A percentile compares a stretch with the other conserved stretches of the same genome.
Evolutionary conservation across 2,113 vertebrate species (phyloP).

Genomic region (Nothobranchius kuhntae): DNA sequence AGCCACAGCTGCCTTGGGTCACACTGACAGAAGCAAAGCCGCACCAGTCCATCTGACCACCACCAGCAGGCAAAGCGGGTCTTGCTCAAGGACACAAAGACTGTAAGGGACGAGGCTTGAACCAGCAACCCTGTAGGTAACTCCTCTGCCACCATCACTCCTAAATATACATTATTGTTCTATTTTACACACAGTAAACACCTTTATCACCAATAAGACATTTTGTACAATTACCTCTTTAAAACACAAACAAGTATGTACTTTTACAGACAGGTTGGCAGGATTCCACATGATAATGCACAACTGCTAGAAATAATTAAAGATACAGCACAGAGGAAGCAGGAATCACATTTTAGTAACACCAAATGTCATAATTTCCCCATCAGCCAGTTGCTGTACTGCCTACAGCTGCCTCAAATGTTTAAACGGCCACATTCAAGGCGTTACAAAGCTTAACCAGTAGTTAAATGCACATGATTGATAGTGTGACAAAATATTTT

Average conservation of each 20-base stretch:
- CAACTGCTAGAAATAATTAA: not conserved
- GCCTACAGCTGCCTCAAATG: constrained; percentile 24
- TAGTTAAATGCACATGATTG: constrained; percentile 86
- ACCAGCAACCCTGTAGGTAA: too few relatives aligned
- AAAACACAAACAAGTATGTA: not conserved
- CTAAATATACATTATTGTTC: too few relatives aligned
- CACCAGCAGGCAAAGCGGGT: too few relatives aligned
- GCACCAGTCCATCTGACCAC: too few relatives aligned
- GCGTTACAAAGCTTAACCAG: constrained; percentile 45
- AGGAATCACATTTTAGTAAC: not conserved
- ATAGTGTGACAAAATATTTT: constrained; percentile 98
- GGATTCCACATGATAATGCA: not conserved
- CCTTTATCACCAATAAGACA: not conserved
- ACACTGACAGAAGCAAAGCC: too few relatives aligned
- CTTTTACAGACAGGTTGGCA: too few relatives aligned
- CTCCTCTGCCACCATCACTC: too few relatives aligned
- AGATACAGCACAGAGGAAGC: too few relatives aligned
- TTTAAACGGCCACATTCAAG: constrained; percentile 35
- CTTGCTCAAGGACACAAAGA: too few relatives aligned
- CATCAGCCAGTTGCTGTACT: not conserved
- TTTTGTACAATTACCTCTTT: not conserved
- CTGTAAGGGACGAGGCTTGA: too few relatives aligned
- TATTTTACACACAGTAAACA: too few relatives aligned
- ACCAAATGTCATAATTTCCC: constrained; percentile 11
- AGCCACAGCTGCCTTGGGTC: too few relatives aligned